Evolutionary conservation across 2,113 vertebrate genomes (phyloP).

Genomic region (Megalops atlanticus): DNA sequence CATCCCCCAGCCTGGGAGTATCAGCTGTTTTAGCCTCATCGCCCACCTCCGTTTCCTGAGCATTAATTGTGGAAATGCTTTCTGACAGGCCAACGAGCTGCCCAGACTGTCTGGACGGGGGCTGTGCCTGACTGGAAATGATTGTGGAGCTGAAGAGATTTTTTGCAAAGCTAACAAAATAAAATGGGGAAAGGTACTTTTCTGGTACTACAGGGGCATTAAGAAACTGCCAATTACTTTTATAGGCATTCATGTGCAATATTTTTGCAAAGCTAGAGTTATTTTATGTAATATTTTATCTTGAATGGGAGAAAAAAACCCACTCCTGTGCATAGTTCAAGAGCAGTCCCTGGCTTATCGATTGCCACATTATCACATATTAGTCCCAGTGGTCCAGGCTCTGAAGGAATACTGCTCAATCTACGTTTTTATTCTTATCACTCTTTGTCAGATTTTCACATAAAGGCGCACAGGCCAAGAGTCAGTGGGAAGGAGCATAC

Average conservation of each 20-base stretch:
- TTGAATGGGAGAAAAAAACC: conserved; percentile 30
- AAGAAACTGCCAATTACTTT: conserved; percentile 43
- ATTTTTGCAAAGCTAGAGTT: conserved; percentile 48
- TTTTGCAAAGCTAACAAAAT: conserved; percentile 36
- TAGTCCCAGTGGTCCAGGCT: conserved; percentile 12
- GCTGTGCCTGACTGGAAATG: conserved; percentile 12
- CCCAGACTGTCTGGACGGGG: neutral
- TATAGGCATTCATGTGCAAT: conserved; percentile 48
- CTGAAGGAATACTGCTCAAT: neutral
- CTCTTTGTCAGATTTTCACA: neutral
- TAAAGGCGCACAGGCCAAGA: conserved; percentile 11
- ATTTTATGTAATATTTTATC: conserved; percentile 37
- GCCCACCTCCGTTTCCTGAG: neutral
- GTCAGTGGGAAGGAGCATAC: conserved; percentile 12
- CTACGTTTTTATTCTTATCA: neutral
- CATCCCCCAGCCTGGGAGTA: neutral
- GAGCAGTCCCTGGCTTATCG: conserved; percentile 43
- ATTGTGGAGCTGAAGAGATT: conserved; percentile 28
- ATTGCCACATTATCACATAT: conserved; percentile 39
- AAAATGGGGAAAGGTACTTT: conserved; percentile 11
- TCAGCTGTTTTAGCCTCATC: conserved; percentile 5
- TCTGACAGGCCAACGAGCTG: conserved; percentile 39
- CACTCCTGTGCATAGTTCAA: conserved; percentile 54
- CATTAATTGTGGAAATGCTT: conserved; percentile 37
- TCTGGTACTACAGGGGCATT: conserved; percentile 27